Evolutionary conservation across 2,888 invertebrate genomes (phyloP), one percentile per base, ranked within the genome.

Genomic region (Mesorhabditis belari): DNA sequence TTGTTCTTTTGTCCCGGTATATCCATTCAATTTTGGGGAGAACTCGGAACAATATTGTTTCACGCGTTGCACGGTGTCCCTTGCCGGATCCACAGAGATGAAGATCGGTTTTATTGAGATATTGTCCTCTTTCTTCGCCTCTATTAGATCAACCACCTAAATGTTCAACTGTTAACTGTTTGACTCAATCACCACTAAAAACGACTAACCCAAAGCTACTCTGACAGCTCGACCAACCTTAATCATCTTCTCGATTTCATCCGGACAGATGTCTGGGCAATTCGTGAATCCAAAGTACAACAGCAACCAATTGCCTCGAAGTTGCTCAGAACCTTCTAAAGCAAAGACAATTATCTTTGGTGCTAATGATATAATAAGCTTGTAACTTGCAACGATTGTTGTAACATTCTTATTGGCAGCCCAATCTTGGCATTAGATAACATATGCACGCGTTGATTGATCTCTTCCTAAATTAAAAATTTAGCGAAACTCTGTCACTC

Each of bases 241-340:
- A 3, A 89, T 87, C 87, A 99, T 87, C 83, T 99, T 99, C 81
- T 99, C 98, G 66, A 99, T 85, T 84, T 99, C 98, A 83, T 98
- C 98, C 0, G 98, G 98, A 82, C 98, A 99, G 71, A 99, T 88
- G 81, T 99, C 98, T 0, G 98, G 98, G 81, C 98, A 99, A 81
- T 99, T 94, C 0, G 95, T 96, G 81, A 99, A 99, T 23, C 98
- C 98, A 85, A 99, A 99, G 83, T 99, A 99, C 75, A 99, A 88
- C 27, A 96, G 83, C 24, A 92, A 77, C 98, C 98, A 99, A 81
- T 93, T 87, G 3, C 96, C 96, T 49, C 88, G 63, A 5, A 77
- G 62, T 49, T 79, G 65, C 28, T 74, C 65, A 4, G 76, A 74
- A 12, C 77, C 75, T 61, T 74, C 75, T 9, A 72, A 35, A 35